These are phyloP conservation scores for Odontocerum albicorne DNA, from an alignment of 2,888 invertebrate species.

Conservation along the genomic window DNA sequence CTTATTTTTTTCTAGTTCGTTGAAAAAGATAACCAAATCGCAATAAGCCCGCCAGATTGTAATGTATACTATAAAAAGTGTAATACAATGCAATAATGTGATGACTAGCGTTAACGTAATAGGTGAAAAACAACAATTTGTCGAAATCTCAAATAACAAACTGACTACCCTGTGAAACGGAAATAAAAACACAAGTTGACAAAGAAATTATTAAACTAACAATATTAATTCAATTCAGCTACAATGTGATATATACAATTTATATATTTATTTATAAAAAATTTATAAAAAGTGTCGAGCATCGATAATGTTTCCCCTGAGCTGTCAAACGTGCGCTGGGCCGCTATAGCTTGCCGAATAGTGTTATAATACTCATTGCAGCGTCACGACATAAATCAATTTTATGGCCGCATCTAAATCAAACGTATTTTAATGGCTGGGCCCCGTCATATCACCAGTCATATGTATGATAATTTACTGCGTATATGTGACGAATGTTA, in stretches of 20 bases:
- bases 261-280: neutral
- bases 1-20: too few relatives aligned
- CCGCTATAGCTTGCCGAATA: conserved; percentile 20
- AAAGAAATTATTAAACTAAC: too few relatives aligned
- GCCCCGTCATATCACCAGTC: conserved; percentile 61
- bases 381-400: conserved; percentile 61
- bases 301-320: conserved; percentile 24
- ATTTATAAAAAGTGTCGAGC: conserved; percentile 1
- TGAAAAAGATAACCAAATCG: too few relatives aligned
- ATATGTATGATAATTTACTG: conserved; percentile 61
- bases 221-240: neutral
- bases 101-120: too few relatives aligned
- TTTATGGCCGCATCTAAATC: conserved; percentile 63
- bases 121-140: too few relatives aligned
- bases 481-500: conserved; percentile 63
- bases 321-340: conserved; percentile 5
- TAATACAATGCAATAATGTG: too few relatives aligned
- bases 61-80: too few relatives aligned
- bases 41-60: too few relatives aligned
- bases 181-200: too few relatives aligned
- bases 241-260: neutral
- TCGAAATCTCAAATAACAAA: too few relatives aligned
- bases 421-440: conserved; percentile 63
- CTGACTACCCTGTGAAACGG: too few relatives aligned
- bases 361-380: conserved; percentile 40